phyloP scores from a whole-genome alignment of 2,888 invertebrate genomes.

The Agriotes lineatus region DNA sequence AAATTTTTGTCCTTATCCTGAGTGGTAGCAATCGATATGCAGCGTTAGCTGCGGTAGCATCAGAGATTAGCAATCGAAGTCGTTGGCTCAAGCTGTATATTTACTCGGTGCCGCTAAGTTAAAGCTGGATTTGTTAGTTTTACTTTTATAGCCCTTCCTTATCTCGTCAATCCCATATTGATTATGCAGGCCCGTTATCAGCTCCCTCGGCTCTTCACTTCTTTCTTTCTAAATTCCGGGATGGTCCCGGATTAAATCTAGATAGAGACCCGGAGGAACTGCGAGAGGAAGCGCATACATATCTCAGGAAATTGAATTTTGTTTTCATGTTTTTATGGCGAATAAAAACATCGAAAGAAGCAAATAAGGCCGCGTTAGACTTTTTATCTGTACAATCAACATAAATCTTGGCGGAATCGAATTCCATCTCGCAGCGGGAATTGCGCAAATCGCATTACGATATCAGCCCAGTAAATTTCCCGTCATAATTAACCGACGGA shows the following conservation, averaged over 20 bases:
- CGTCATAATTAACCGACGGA: slow-evolving; percentile 32
- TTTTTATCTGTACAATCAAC: slow-evolving; percentile 41
- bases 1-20: too few species aligned
- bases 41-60: too few species aligned
- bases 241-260: slow-evolving; percentile 42
- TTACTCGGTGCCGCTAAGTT: slow-evolving; percentile 30
- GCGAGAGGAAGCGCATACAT: slow-evolving; percentile 42
- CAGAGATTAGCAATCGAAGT: too few species aligned
- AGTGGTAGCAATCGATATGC: too few species aligned
- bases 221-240: slow-evolving; percentile 40
- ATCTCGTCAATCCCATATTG: slow-evolving; percentile 45
- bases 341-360: slow-evolving; percentile 43
- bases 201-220: slow-evolving; percentile 41
- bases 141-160: slow-evolving; percentile 42
- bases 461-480: slow-evolving; percentile 26
- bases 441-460: slow-evolving; percentile 26
- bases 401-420: slow-evolving; percentile 39
- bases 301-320: slow-evolving; percentile 46
- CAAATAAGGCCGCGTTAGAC: slow-evolving; percentile 40
- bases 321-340: slow-evolving; percentile 45
- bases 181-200: slow-evolving; percentile 46
- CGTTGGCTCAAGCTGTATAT: not conserved
- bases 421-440: slow-evolving; percentile 29
- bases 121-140: slow-evolving; percentile 44
- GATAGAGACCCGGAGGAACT: slow-evolving; percentile 41